phyloP scores from a whole-genome alignment of 2,113 vertebrate genomes.

The Bufo bufo region DNA sequence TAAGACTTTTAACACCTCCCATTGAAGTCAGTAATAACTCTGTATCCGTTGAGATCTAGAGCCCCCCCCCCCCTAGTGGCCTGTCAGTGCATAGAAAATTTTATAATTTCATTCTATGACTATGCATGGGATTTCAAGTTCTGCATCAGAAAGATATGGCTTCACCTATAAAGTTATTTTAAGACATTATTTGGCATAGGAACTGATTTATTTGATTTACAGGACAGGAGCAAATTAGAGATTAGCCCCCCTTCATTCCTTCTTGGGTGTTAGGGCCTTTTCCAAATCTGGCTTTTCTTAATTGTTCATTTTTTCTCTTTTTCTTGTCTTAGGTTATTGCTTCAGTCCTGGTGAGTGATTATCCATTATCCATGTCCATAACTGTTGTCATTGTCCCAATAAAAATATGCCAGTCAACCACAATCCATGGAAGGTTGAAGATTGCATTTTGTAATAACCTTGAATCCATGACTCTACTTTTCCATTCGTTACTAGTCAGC shows the following conservation, averaged over 20 bases:
- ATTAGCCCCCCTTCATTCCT: background rate
- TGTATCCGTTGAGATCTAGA: too few species aligned
- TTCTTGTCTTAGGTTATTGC: conserved; percentile 75
- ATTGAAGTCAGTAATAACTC: too few species aligned
- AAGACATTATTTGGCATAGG: too few species aligned
- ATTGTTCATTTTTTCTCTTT: conserved; percentile 66
- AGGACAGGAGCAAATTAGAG: background rate
- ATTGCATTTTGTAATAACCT: background rate
- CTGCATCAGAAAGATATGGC: too few species aligned
- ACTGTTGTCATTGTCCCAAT: background rate
- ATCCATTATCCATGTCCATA: background rate
- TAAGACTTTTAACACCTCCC: too few species aligned
- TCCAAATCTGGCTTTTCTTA: background rate
- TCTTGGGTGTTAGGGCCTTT: background rate
- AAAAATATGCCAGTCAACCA: background rate
- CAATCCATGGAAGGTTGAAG: background rate
- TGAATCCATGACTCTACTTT: background rate
- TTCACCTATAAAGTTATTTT: too few species aligned
- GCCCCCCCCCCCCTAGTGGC: too few species aligned
- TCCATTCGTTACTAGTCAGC: background rate
- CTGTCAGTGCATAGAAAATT: too few species aligned
- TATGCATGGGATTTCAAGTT: too few species aligned
- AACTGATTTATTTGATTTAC: too few species aligned
- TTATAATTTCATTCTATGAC: too few species aligned
- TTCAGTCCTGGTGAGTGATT: conserved; percentile 80